A percentile compares a stretch with the other conserved stretches of the same genome.
Evolutionary conservation across 2,797 vertebrate genomes (phyloP).

Genomic region (Malacoraja senta): DNA sequence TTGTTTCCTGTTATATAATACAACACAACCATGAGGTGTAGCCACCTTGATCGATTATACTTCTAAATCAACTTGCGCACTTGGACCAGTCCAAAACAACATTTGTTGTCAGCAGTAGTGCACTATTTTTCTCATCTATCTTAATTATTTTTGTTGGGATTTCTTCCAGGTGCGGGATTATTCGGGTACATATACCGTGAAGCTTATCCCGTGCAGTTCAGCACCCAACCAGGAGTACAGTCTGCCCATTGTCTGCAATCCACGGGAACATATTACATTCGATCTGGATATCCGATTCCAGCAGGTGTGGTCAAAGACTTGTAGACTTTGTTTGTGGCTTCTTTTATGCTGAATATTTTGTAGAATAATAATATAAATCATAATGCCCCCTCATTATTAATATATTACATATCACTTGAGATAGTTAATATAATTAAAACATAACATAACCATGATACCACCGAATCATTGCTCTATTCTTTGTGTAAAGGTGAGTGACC

Average conservation of each 20-base stretch:
- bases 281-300: constrained; percentile 79
- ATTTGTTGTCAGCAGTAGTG: background rate
- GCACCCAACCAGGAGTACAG: constrained; percentile 67
- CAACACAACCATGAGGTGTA: background rate
- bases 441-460: background rate
- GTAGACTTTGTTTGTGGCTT: background rate
- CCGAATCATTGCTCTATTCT: constrained; percentile 20
- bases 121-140: background rate
- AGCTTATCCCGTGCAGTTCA: constrained; percentile 68
- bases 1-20: background rate
- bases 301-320: constrained; percentile 55
- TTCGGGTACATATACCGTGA: constrained; percentile 73
- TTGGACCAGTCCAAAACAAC: background rate
- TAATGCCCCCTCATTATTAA: too few relatives aligned
- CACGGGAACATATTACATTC: constrained; percentile 68
- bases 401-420: background rate
- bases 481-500: constrained; percentile 67
- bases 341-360: background rate
- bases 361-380: too few relatives aligned
- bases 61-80: too few relatives aligned
- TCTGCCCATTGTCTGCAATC: constrained; percentile 68
- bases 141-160: background rate
- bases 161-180: constrained; percentile 66
- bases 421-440: background rate
- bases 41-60: background rate